A percentile compares a stretch with the other conserved stretches of the same genome.
Conservation (phyloP, 2,888 invertebrate genomes). For the Agrochola litura region DNA sequence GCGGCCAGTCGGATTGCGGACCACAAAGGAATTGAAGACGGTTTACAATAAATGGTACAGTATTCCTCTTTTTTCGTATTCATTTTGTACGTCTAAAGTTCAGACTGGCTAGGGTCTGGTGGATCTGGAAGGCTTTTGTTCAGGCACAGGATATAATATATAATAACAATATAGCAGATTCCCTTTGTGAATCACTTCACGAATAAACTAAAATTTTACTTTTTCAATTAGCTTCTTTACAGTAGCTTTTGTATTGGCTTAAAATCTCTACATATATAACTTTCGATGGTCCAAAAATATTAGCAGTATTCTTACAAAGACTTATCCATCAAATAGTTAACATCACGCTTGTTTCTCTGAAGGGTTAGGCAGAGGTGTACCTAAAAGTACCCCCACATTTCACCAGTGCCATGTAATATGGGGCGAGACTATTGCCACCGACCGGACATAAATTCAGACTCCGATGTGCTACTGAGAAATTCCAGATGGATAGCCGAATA, state of each 20-base stretch:
- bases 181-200: background rate
- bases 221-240: background rate
- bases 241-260: background rate
- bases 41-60: conserved; percentile 5
- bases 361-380: background rate
- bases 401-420: background rate
- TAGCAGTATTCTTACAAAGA: background rate
- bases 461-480: too few relatives aligned
- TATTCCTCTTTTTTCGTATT: background rate
- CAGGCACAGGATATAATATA: too few relatives aligned
- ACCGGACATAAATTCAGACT: too few relatives aligned
- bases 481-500: background rate
- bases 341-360: background rate
- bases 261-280: background rate
- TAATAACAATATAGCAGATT: background rate
- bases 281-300: background rate
- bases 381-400: background rate
- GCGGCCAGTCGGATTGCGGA: background rate
- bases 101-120: background rate
- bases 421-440: background rate
- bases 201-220: background rate
- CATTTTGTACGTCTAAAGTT: background rate
- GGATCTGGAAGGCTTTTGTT: conserved; percentile 2
- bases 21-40: conserved; percentile 19
- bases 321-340: background rate